Base-by-base conservation (phyloP, 2,797 vertebrate species). In the Pangasius djambal region DNA sequence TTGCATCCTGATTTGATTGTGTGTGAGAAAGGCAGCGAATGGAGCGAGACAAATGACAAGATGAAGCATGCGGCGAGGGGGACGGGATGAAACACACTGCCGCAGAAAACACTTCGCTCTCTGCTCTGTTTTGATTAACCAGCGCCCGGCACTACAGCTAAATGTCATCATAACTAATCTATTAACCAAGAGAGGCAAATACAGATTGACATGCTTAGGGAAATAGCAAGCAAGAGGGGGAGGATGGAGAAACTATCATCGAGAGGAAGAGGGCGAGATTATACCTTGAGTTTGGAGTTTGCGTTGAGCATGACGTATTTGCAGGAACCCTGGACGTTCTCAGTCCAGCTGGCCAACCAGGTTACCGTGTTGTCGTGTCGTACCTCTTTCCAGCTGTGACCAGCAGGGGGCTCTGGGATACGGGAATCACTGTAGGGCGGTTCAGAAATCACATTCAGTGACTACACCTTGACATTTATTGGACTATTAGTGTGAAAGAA, bases 281-380 rank as follows among this genome's bases (percentile, higher is more conserved):
- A 13, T 89, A 97, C 96, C 96, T 97, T 97, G 59, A 97, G 95
- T 83, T 97, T 97, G n/a, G 96, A 97, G 94, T 96, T 97, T 85
- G 96, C 96, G n/a, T 97, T 97, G 34, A 97, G 96, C 96, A 97
- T 96, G 90, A 96, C 90, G 91, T 97, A 97, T 88, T 97, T 97
- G 90, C 93, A 95, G 72, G 90, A 87, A 16, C 94, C 93, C 92
- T 95, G 94, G 77, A 96, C 91, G 79, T 96, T 95, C 85, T 96
- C 96, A 0, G 93, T 95, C 95, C 96, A 96, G 92, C 95, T 95
- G 20, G 90, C 94, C 91, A 97, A 89, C 95, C 94, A 97, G 0
- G 93, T 95, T 83, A 96, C 92, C 0, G 92, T 84, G 92, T 92
- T 94, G 93, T 96, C 93, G 6, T 94, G 94, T 28, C 91, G 92